Conservation (phyloP, 2,888 invertebrate genomes). For the Ethmia dodecea region DNA sequence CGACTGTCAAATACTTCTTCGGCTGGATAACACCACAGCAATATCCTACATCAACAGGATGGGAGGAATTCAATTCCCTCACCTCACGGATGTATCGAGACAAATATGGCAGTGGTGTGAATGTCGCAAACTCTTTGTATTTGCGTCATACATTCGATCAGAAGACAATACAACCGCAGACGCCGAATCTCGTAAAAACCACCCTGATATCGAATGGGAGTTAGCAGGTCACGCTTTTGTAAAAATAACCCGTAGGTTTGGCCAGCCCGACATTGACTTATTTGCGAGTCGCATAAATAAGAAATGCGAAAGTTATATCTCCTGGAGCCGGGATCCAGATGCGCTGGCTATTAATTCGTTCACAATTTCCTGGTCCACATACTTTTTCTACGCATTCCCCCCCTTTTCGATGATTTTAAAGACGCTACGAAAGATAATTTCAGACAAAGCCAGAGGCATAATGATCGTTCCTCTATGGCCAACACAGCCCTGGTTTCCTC, state of each 20-base stretch:
- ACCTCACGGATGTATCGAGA: slow-evolving; percentile 9
- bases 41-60: slow-evolving; percentile 8
- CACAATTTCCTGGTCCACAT: slow-evolving; percentile 3
- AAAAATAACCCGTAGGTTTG: slow-evolving; percentile 2
- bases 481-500: slow-evolving; percentile 9
- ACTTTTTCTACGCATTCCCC: slow-evolving; percentile 7
- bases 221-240: slow-evolving; percentile 6
- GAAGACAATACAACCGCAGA: slow-evolving; percentile 10
- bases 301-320: slow-evolving; percentile 4
- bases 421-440: slow-evolving; percentile 7
- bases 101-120: slow-evolving; percentile 18
- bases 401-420: slow-evolving; percentile 7
- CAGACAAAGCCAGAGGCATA: slow-evolving; percentile 7
- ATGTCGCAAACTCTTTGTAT: slow-evolving; percentile 2
- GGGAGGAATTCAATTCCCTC: slow-evolving; percentile 9
- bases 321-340: slow-evolving; percentile 9
- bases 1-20: slow-evolving; percentile 13
- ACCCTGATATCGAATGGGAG: slow-evolving; percentile 16
- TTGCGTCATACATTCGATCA: slow-evolving; percentile 7
- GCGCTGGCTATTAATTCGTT: slow-evolving; percentile 6
- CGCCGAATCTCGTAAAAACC: slow-evolving; percentile 11
- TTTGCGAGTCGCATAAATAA: slow-evolving; percentile 10
- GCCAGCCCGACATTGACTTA: slow-evolving; percentile 2
- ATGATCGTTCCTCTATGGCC: slow-evolving; percentile 8
- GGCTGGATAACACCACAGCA: slow-evolving; percentile 18